Percentiles rank a stretch among this genome's conserved stretches.
Conservation (phyloP, 2,888 invertebrate genomes). For the Adelphocoris suturalis region DNA sequence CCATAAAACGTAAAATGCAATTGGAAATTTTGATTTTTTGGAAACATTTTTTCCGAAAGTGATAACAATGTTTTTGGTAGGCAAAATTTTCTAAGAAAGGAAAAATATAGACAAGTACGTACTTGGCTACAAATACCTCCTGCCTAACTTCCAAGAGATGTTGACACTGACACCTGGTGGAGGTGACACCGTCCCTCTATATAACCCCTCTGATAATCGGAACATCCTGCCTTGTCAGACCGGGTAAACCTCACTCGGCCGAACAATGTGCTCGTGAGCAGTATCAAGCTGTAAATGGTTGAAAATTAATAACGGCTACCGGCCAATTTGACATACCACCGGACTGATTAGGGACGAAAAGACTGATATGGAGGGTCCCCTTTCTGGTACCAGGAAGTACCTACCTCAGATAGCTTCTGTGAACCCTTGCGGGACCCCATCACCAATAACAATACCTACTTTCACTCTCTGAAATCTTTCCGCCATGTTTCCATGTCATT, state of each 20-base stretch:
- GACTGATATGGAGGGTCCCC: constrained; percentile 6
- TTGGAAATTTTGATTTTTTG: no score
- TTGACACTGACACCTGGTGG: background rate
- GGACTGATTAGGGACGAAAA: background rate
- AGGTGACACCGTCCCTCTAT: background rate
- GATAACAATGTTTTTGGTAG: no score
- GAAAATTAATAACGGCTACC: constrained; percentile 29
- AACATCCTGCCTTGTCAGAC: constrained; percentile 29
- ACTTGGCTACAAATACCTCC: background rate
- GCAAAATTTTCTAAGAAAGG: no score
- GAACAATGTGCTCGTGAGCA: constrained; percentile 27
- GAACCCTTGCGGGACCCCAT: background rate
- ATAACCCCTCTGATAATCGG: constrained; percentile 4
- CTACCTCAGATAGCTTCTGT: background rate
- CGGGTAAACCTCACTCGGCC: background rate
- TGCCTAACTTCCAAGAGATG: background rate
- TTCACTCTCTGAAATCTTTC: no score
- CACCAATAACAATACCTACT: background rate
- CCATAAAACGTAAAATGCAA: no score
- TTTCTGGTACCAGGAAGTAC: constrained; percentile 23
- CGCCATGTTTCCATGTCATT: no score
- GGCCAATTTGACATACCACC: background rate
- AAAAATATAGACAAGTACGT: no score
- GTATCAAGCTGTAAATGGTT: constrained; percentile 36
- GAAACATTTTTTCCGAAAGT: no score